phyloP scores from a whole-genome alignment of 1,140 invertebrate species.

The Drosophila tristis region DNA sequence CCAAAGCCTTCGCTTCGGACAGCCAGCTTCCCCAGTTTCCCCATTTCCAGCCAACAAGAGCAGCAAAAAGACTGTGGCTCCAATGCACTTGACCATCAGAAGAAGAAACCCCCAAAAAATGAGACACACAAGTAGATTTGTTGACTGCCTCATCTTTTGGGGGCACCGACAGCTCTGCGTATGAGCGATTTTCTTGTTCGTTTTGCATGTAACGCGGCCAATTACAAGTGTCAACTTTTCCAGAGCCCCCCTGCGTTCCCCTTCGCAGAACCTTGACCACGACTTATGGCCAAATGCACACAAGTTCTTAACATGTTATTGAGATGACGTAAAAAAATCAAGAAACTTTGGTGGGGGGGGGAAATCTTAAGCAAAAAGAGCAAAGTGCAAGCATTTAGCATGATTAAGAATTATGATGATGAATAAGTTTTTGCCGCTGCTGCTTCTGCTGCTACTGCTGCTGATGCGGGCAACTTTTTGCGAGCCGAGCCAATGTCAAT shows the following conservation, averaged over 20 bases:
- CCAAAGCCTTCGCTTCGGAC: constrained; percentile 43
- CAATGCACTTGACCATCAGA: constrained; percentile 46
- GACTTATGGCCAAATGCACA: constrained; percentile 21
- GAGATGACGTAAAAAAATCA: constrained; percentile 29
- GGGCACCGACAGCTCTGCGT: constrained; percentile 49
- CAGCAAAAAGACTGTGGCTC: constrained; percentile 10
- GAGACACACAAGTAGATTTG: constrained; percentile 4
- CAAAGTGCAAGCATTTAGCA: constrained; percentile 32
- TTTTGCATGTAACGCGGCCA: constrained; percentile 61
- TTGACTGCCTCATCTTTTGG: constrained; percentile 22
- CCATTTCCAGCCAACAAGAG: constrained; percentile 46
- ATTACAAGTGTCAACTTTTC: constrained; percentile 59
- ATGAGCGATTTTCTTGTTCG: constrained; percentile 56
- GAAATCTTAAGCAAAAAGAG: constrained; percentile 18
- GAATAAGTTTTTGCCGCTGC: constrained; percentile 29
- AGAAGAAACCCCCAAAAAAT: constrained; percentile 3
- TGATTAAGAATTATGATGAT: constrained; percentile 59
- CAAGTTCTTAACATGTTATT: constrained; percentile 58
- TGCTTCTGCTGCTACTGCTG: constrained; percentile 4
- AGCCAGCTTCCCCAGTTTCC: constrained; percentile 46
- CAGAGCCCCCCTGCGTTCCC: constrained; percentile 3
- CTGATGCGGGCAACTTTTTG: constrained; percentile 53
- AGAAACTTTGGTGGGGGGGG: too few relatives aligned
- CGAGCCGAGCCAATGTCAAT: constrained; percentile 46
- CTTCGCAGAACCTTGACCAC: constrained; percentile 39